Evolutionary conservation across 2,797 vertebrate genomes (phyloP).

Genomic region (Thamnophis elegans): DNA sequence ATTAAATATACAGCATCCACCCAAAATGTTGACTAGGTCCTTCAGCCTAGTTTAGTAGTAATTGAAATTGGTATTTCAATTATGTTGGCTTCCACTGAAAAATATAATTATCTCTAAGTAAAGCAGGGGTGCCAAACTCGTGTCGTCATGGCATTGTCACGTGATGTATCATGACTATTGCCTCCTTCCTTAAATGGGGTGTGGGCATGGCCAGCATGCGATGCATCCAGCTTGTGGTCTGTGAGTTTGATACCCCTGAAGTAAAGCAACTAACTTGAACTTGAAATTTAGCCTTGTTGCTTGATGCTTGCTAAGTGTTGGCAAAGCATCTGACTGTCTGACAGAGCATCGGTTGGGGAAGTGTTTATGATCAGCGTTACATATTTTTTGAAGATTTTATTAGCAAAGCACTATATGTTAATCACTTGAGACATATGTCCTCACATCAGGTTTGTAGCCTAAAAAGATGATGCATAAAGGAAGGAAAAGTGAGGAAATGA

Average conservation of each 20-base stretch:
- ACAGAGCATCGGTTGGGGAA: background rate
- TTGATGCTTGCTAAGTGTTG: background rate
- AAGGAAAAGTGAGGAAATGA: background rate
- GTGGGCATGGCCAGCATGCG: too few species aligned
- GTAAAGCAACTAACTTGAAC: background rate
- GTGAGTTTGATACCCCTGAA: too few species aligned
- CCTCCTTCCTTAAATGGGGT: fast-evolving
- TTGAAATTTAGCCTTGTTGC: background rate
- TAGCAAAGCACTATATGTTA: background rate
- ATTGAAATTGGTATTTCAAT: background rate
- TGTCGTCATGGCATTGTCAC: too few species aligned
- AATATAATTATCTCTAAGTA: background rate
- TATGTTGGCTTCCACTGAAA: too few species aligned
- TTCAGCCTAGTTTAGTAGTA: background rate
- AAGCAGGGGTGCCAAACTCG: too few species aligned
- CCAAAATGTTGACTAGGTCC: background rate
- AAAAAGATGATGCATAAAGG: background rate
- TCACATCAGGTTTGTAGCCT: background rate
- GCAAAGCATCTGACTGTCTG: background rate
- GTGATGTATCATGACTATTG: too few species aligned
- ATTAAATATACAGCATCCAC: background rate
- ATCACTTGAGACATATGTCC: background rate
- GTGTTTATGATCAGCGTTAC: background rate
- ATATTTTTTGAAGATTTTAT: background rate
- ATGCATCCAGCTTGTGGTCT: fast-evolving